phyloP scores from a whole-genome alignment of 2,888 invertebrate genomes.

The Hymenopus coronatus region DNA sequence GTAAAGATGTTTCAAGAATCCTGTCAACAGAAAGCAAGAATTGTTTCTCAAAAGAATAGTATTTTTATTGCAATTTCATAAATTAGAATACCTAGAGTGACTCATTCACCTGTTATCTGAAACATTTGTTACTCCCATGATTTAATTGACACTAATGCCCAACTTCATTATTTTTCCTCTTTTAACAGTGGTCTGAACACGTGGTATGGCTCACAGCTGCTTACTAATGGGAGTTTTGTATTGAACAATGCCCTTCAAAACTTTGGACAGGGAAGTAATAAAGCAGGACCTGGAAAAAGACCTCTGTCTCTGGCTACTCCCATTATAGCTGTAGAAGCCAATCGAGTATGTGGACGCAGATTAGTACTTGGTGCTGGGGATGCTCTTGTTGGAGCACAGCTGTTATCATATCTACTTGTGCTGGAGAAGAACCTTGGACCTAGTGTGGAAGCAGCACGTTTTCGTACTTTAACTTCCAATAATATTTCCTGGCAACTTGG shows the following conservation, averaged over 20 bases:
- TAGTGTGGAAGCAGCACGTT: conserved; percentile 54
- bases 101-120: too few relatives aligned
- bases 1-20: too few relatives aligned
- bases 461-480: conserved; percentile 31
- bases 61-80: too few relatives aligned
- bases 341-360: conserved; percentile 51
- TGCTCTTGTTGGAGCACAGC: conserved; percentile 50
- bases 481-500: not conserved
- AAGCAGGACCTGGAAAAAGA: conserved; percentile 31
- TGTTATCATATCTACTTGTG: conserved; percentile 50
- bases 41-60: too few relatives aligned
- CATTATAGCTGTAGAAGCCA: conserved; percentile 39
- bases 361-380: conserved; percentile 55
- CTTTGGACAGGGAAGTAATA: conserved; percentile 31
- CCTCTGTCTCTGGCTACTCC: conserved; percentile 40
- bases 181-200: conserved; percentile 54
- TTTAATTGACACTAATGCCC: too few relatives aligned
- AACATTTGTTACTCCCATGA: too few relatives aligned
- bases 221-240: conserved; percentile 54
- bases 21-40: too few relatives aligned
- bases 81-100: too few relatives aligned
- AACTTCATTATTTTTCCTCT: conserved; percentile 21
- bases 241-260: conserved; percentile 47
- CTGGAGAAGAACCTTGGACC: conserved; percentile 48
- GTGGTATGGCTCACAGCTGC: conserved; percentile 52